Base-by-base conservation (phyloP, 2,888 invertebrate genomes). In the Diarsia brunnea region DNA sequence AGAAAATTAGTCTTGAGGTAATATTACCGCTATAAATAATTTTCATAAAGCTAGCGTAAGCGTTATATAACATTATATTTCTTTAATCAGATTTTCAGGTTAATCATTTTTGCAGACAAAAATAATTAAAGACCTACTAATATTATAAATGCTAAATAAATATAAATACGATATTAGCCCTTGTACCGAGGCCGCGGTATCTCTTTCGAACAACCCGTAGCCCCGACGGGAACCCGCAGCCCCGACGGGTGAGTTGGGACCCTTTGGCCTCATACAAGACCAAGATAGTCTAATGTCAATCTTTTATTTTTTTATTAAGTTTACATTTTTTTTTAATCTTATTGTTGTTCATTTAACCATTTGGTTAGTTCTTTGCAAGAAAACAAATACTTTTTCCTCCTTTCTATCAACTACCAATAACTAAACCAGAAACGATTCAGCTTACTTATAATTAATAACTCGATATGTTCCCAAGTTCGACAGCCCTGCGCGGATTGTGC, bases 391-490 rank as follows among this genome's bases (percentile, higher is more conserved):
- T 8, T 38, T 38, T 38, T 38, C 38, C 8, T 38, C 8, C 38
- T 38, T 38, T 38, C 8, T 45, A 61, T 53, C 49, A 69, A 64
- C 38, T 53, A 43, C 19, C 27, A 31, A 64, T 24, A 60, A 65
- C 45, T 31, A 67, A 73, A 75, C 72, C 43, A n/a, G 43, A 55
- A 67, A 38, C 53, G 49, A 53, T 51, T 14, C 49, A 68, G 58
- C 70, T 76, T 47, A 75, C 53, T 78, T 66, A 75, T 72, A 87
- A 82, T 81, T 79, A 84, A 87, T 86, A 61, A 74, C 53, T 16
- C 86, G 65, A 79, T 85, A 75, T 75, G 67, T 86, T 77, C 67
- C n/a, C 14, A 82, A 87, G 69, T 88, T 85, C 69, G 88, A 83
- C 88, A 87, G 43, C 82, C 88, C 87, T 81, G 55, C 31, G 64